Evolutionary conservation across 2,113 vertebrate genomes (phyloP).

Genomic region (Prunella himalayana): DNA sequence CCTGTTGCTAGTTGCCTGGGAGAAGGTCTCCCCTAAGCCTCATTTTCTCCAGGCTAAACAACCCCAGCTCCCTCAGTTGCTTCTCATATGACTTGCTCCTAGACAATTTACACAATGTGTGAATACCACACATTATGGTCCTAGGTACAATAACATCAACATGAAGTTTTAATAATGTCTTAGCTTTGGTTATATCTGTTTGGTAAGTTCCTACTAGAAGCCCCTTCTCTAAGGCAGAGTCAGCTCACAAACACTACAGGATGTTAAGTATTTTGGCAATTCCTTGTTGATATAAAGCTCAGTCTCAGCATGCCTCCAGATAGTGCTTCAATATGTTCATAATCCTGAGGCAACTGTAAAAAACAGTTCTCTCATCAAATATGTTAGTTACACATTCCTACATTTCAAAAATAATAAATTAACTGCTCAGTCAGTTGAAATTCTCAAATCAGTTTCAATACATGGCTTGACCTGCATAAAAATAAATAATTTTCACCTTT

Average conservation of each 20-base stretch:
- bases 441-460: conserved; percentile 57
- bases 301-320: neutral
- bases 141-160: conserved; percentile 46
- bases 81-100: neutral
- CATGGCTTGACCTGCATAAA: conserved; percentile 47
- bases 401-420: conserved; percentile 46
- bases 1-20: neutral
- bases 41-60: neutral
- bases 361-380: neutral
- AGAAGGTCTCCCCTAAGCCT: neutral
- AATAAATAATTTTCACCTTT: conserved; percentile 55
- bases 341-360: neutral
- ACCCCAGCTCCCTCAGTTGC: neutral
- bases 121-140: neutral
- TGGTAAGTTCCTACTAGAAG: conserved; percentile 53
- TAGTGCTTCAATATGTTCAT: neutral
- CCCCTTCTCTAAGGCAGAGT: conserved; percentile 10
- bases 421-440: conserved; percentile 33
- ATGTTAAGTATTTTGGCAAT: neutral
- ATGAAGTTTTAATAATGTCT: conserved; percentile 62
- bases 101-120: too few relatives aligned
- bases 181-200: conserved; percentile 9
- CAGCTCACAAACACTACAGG: neutral
- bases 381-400: neutral
- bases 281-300: neutral